Evolutionary conservation across 2,113 vertebrate species (phyloP).

Genomic region (Lagopus leucura): DNA sequence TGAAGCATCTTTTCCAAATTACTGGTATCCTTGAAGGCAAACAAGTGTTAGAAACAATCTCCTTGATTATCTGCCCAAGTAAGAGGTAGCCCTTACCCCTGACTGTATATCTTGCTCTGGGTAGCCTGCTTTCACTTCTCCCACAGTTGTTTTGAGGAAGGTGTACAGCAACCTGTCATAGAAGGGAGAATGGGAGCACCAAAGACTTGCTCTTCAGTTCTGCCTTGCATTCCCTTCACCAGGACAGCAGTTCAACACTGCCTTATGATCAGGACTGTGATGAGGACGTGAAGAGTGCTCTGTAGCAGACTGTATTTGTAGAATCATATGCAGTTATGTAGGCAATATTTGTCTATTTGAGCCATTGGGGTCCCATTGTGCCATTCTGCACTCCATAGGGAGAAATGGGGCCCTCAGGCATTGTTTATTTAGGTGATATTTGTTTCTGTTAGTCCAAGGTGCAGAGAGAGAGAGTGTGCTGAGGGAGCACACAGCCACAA

Average conservation of each 20-base stretch:
- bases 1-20: background rate
- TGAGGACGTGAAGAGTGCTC: background rate
- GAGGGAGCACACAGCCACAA: background rate
- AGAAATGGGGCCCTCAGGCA: too few relatives aligned
- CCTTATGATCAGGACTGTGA: background rate
- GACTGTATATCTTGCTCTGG: background rate
- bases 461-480: background rate
- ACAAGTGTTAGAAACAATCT: background rate
- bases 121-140: background rate
- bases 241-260: too few relatives aligned
- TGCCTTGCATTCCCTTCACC: background rate
- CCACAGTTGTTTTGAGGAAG: background rate
- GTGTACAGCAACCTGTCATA: too few relatives aligned
- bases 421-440: background rate
- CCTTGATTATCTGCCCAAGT: background rate
- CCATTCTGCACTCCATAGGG: too few relatives aligned
- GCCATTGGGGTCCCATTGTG: too few relatives aligned
- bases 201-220: background rate
- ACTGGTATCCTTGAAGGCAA: background rate
- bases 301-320: rapidly evolving
- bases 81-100: background rate
- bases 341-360: background rate
- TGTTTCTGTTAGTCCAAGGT: background rate
- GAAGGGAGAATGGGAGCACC: background rate
- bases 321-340: background rate